Percentiles rank a stretch among this genome's conserved stretches.
Conservation (phyloP, 2,888 invertebrate species). For the Mythimna vitellina region DNA sequence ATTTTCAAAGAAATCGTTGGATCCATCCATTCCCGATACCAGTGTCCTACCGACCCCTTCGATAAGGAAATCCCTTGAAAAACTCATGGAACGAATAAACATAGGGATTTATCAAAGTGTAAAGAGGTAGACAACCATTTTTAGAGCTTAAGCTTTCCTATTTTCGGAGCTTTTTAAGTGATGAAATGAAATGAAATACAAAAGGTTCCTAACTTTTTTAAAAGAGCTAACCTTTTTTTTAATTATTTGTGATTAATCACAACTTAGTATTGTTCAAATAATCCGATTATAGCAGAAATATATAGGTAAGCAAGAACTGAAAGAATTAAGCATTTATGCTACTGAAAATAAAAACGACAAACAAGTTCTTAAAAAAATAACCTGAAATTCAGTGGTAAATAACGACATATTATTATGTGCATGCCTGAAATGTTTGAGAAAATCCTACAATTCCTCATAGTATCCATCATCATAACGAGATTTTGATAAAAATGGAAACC, state of each 20-base stretch:
- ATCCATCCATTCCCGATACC: slow-evolving; percentile 48
- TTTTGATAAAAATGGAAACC: too few species aligned
- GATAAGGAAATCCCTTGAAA: slow-evolving; percentile 47
- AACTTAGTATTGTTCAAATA: too few species aligned
- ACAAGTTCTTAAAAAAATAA: too few species aligned
- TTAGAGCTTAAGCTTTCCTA: slow-evolving; percentile 29
- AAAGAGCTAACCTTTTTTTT: background rate
- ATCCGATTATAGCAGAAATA: too few species aligned
- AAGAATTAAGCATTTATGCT: too few species aligned
- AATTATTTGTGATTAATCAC: background rate
- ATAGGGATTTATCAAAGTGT: slow-evolving; percentile 38
- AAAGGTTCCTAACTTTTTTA: background rate
- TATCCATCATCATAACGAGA: too few species aligned
- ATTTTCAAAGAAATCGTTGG: slow-evolving; percentile 27
- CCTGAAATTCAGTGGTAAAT: too few species aligned
- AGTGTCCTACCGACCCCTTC: slow-evolving; percentile 46
- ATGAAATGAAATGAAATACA: background rate
- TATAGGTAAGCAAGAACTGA: too few species aligned
- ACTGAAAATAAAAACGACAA: too few species aligned
- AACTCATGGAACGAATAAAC: slow-evolving; percentile 49
- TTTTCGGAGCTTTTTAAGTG: slow-evolving; percentile 6
- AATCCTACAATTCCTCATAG: too few species aligned
- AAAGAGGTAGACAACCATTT: slow-evolving; percentile 16
- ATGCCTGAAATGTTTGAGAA: too few species aligned
- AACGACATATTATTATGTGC: too few species aligned